Evolutionary conservation across 2,797 vertebrate genomes (phyloP), one percentile per base, ranked within the genome.

Genomic region (Pangasius djambal): DNA sequence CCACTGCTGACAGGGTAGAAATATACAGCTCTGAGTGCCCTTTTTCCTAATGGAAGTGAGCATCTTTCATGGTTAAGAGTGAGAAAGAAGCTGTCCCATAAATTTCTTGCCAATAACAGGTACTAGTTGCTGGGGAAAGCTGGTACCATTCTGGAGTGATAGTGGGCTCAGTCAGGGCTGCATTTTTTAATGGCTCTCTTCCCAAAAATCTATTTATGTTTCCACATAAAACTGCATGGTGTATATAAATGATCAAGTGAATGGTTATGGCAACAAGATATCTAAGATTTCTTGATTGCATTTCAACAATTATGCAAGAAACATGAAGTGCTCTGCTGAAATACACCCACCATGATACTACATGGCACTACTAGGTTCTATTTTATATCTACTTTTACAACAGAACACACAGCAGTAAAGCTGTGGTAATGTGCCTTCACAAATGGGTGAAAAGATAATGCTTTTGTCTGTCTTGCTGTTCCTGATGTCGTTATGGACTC

Each of bases 391-490:
- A 86, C 81, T 81, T 85, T 86, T 88, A 85, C 77, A 85, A 85
- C 89, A 90, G 83, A 85, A 86, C 83, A 88, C 86, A 74, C 70
- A 61, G 83, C 89, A 86, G 85, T 87, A 88, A 89, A 88, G 83
- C 87, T 82, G 50, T 70, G 79, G 72, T 82, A 78, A 81, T 89
- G 84, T 75, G 70, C 85, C 72, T 88, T 84, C 82, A 88, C 85
- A 89, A 90, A 83, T 70, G 59, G 57, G 87, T 69, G 55, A 92
- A 89, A 90, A 86, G 89, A 89, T 86, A 83, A 87, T 78, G 91
- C 89, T 87, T 92, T 89, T 90, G 90, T 91, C 87, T 86, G 55
- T 88, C 83, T 81, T 63, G 65, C 83, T 86, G 83, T 72, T 86
- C 50, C 79, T 61, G 84, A 83, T 88, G 69, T 52, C 55, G 61